A percentile compares a stretch with the other conserved stretches of the same genome.
Evolutionary conservation across 2,113 vertebrate species (phyloP).

Genomic region (Canis aureus): DNA sequence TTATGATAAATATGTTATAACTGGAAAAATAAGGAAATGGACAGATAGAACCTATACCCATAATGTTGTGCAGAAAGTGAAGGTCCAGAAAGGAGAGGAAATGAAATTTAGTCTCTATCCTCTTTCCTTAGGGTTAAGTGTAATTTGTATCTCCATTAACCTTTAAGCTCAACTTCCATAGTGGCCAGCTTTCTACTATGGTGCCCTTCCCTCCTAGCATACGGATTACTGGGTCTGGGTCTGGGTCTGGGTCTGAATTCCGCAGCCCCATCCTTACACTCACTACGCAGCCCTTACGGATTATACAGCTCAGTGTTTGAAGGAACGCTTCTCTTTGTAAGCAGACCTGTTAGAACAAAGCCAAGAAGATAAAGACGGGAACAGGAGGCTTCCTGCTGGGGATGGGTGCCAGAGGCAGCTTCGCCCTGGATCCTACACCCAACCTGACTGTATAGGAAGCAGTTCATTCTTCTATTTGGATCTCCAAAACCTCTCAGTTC

Average conservation of each 20-base stretch:
- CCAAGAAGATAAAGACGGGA: background rate
- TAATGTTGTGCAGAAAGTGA: background rate
- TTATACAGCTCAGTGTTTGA: background rate
- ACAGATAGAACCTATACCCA: background rate
- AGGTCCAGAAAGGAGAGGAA: background rate
- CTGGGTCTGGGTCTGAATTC: background rate
- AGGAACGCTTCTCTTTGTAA: background rate
- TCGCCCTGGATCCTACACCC: background rate
- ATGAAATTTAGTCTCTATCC: background rate
- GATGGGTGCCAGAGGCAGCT: background rate
- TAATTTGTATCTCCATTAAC: background rate
- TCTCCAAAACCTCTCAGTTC: background rate
- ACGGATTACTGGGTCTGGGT: background rate
- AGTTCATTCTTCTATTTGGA: background rate
- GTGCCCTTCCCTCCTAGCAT: background rate
- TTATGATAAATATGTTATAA: conserved; percentile 12
- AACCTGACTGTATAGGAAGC: background rate
- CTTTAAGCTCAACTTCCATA: background rate
- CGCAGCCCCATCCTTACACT: background rate
- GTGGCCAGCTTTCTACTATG: background rate
- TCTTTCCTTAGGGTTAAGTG: background rate
- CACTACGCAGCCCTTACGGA: background rate
- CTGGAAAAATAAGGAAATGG: background rate
- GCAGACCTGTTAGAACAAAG: background rate
- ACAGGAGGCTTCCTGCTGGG: background rate